phyloP scores from a whole-genome alignment of 1,140 invertebrate genomes.

The Platyscapa corneri region DNA sequence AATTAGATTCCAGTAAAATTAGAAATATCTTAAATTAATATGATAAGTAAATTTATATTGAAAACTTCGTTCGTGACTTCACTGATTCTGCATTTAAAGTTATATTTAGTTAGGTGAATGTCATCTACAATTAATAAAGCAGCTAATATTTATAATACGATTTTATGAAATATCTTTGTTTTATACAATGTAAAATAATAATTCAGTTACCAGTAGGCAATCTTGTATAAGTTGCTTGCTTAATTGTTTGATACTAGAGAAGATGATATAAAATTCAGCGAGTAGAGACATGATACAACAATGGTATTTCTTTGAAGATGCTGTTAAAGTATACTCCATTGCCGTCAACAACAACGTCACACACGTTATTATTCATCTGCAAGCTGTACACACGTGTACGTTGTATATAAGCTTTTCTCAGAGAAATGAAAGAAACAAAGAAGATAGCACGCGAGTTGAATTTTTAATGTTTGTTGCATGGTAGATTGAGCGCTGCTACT shows the following conservation, averaged over 20 bases:
- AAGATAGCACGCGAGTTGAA: slow-evolving; percentile 18
- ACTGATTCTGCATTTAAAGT: no score
- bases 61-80: no score
- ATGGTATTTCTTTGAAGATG: slow-evolving; percentile 20
- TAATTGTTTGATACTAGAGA: slow-evolving; percentile 42
- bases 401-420: slow-evolving; percentile 8
- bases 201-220: neutral
- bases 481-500: slow-evolving; percentile 59
- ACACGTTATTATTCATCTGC: slow-evolving; percentile 64
- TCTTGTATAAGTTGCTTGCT: slow-evolving; percentile 26
- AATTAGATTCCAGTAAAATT: no score
- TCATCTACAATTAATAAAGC: no score
- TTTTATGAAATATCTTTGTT: neutral
- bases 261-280: slow-evolving; percentile 1
- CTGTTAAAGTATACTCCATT: neutral
- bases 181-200: slow-evolving; percentile 20
- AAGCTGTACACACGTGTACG: slow-evolving; percentile 51
- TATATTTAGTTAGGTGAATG: no score
- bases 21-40: no score
- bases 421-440: slow-evolving; percentile 54
- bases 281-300: neutral
- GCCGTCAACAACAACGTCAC: slow-evolving; percentile 15
- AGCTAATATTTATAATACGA: no score
- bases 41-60: no score
- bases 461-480: slow-evolving; percentile 62